Conservation (phyloP, 2,113 vertebrate genomes). For the Micronycteris hirsuta region DNA sequence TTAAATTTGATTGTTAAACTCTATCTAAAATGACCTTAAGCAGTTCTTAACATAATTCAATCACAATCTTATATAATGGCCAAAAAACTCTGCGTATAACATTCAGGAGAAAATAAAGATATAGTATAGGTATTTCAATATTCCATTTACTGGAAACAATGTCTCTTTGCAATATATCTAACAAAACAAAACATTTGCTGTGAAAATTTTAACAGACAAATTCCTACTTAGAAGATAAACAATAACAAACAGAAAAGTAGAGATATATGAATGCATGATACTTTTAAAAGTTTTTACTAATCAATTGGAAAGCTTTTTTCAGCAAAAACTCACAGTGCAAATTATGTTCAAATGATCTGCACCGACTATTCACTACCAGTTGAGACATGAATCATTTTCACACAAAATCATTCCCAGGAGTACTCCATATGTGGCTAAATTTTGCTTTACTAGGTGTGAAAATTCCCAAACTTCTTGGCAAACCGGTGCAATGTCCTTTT, state of each 20-base stretch:
- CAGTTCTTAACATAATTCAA: neutral
- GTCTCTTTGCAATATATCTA: neutral
- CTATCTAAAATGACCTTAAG: neutral
- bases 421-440: constrained; percentile 16
- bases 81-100: neutral
- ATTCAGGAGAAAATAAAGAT: constrained; percentile 34
- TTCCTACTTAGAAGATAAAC: neutral
- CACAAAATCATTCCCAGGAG: constrained; percentile 38
- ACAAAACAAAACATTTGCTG: neutral
- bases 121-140: neutral
- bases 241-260: neutral
- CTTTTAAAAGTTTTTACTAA: neutral
- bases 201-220: neutral
- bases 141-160: neutral
- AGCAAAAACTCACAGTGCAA: neutral
- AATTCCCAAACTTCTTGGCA: neutral
- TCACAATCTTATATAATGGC: neutral
- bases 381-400: constrained; percentile 54
- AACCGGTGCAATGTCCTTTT: neutral
- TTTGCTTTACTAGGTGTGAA: constrained; percentile 26
- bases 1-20: neutral
- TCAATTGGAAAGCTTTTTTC: neutral
- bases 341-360: neutral
- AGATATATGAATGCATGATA: neutral
- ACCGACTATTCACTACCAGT: neutral